phyloP scores from a whole-genome alignment of 2,888 invertebrate genomes.

The Acrobeloides nanus region DNA sequence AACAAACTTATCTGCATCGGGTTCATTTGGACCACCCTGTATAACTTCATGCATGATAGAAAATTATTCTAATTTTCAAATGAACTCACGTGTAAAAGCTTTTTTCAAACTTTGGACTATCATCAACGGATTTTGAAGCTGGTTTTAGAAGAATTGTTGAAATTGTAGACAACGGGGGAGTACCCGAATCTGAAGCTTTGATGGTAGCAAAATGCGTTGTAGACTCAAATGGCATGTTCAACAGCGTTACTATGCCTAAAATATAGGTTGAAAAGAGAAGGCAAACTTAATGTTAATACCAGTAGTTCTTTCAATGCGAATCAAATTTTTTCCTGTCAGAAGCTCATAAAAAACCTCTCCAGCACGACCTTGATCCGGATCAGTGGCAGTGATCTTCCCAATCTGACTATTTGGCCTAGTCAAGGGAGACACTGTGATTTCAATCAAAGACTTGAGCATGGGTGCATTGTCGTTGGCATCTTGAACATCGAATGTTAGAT shows the following conservation, averaged over 20 bases:
- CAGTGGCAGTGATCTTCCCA: slow-evolving; percentile 60
- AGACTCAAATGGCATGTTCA: slow-evolving; percentile 4
- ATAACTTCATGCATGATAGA: too few relatives aligned
- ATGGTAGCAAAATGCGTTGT: slow-evolving; percentile 26
- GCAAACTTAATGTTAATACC: slow-evolving; percentile 2
- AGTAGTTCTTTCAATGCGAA: slow-evolving; percentile 10
- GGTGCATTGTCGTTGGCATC: slow-evolving; percentile 83
- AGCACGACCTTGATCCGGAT: slow-evolving; percentile 80
- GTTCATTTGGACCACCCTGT: too few relatives aligned
- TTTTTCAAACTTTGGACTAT: slow-evolving; percentile 19
- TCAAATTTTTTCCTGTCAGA: slow-evolving; percentile 56
- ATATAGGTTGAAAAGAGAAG: neutral
- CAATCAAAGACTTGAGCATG: slow-evolving; percentile 74
- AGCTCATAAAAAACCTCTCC: slow-evolving; percentile 79
- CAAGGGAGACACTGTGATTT: slow-evolving; percentile 21
- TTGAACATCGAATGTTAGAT: slow-evolving; percentile 28
- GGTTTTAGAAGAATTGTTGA: slow-evolving; percentile 10
- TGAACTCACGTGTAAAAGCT: slow-evolving; percentile 15
- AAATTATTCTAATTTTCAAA: too few relatives aligned
- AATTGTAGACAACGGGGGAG: slow-evolving; percentile 23
- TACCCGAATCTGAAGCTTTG: slow-evolving; percentile 30
- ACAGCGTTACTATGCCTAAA: slow-evolving; percentile 10
- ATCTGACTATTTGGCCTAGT: slow-evolving; percentile 6
- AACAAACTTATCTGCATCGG: too few relatives aligned
- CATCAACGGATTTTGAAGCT: slow-evolving; percentile 5